These are phyloP conservation scores for Lasioglossum figueresi DNA, from an alignment of 2,888 invertebrate species.

Conservation along the genomic window DNA sequence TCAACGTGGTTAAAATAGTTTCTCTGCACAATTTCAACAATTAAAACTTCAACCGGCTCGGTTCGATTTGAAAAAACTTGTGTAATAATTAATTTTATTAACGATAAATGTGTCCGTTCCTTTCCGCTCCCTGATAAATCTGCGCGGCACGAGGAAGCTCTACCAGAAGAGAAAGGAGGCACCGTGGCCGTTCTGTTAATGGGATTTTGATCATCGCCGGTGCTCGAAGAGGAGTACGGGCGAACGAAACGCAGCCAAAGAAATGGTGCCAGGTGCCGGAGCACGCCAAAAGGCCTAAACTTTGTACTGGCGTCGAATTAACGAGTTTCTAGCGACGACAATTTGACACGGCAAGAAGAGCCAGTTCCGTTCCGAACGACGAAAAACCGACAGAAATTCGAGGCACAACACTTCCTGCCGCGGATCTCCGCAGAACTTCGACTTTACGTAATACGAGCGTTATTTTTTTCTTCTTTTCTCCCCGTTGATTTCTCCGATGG, in stretches of 20 bases:
- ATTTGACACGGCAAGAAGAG: slow-evolving; percentile 36
- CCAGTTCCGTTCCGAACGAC: not conserved
- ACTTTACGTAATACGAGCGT: not conserved
- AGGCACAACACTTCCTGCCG: not conserved
- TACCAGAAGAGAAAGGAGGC: not conserved
- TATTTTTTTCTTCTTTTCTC: not conserved
- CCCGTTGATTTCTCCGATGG: not conserved
- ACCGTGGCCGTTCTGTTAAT: slow-evolving; percentile 10
- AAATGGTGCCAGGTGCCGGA: slow-evolving; percentile 61
- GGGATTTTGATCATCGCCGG: slow-evolving; percentile 32
- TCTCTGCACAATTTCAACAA: too few relatives aligned
- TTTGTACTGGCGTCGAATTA: slow-evolving; percentile 57
- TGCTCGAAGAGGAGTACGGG: slow-evolving; percentile 9
- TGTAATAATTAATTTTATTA: too few relatives aligned
- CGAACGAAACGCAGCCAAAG: slow-evolving; percentile 41
- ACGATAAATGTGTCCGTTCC: too few relatives aligned
- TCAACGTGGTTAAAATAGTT: too few relatives aligned
- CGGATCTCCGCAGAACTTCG: not conserved
- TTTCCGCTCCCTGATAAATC: too few relatives aligned
- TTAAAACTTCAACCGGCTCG: too few relatives aligned
- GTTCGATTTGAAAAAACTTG: not conserved
- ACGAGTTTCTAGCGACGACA: slow-evolving; percentile 34
- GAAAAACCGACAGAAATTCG: not conserved
- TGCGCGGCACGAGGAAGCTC: too few relatives aligned
- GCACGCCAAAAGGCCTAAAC: slow-evolving; percentile 52